These are phyloP conservation scores for Valencia hispanica DNA, from an alignment of 2,797 vertebrate genomes.

Conservation along the genomic window DNA sequence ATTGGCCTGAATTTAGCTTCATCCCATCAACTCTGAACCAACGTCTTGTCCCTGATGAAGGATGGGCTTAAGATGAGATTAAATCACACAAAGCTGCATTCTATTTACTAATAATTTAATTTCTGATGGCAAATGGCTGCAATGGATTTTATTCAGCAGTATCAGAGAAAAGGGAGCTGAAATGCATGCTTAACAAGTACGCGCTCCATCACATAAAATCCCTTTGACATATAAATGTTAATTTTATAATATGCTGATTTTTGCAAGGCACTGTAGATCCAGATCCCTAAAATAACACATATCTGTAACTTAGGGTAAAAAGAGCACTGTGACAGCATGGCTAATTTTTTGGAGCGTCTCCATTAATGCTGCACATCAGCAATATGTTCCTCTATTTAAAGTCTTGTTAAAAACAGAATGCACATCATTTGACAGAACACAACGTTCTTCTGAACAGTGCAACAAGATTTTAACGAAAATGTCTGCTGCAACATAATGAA, in stretches of 20 bases:
- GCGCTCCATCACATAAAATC: neutral
- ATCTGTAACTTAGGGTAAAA: neutral
- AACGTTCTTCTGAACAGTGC: neutral
- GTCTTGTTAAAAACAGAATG: neutral
- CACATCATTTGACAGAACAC: neutral
- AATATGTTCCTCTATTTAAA: constrained; percentile 4
- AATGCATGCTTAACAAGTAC: neutral
- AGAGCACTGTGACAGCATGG: neutral
- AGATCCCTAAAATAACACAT: neutral
- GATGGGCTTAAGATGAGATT: no score
- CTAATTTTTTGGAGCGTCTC: no score
- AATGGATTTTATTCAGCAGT: neutral
- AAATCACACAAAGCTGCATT: neutral
- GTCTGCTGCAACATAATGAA: neutral
- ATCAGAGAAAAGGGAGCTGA: neutral
- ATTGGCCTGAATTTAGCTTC: neutral
- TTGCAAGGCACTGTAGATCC: neutral
- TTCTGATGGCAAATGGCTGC: neutral
- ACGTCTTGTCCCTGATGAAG: neutral
- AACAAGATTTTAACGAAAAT: constrained; percentile 2
- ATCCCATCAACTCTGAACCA: neutral
- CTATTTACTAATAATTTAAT: no score
- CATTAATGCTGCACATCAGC: constrained; percentile 24
- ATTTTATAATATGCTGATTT: neutral
- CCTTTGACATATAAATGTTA: neutral